Base-by-base conservation (phyloP, 1,140 invertebrate species). In the Leptoteleia sp. region DNA sequence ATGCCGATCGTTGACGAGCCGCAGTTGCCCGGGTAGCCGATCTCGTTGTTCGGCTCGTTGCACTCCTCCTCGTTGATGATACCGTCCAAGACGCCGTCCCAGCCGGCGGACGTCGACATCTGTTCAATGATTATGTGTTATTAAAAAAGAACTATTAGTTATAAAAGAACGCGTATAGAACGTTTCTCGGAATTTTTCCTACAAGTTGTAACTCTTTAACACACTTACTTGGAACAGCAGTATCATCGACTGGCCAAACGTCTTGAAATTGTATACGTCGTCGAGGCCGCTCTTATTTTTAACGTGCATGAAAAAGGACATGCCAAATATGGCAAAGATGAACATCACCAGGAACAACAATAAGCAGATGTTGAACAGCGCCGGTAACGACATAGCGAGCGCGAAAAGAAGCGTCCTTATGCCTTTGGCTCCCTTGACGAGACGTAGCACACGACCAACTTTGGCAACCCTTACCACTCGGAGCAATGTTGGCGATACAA, bases 251-350 rank as follows among this genome's bases (percentile, higher is more conserved):
- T 98, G 95, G 82, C 96, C 95, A 88, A 99, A 99, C n/a, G 98
- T 99, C 89, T 97, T 96, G 90, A 99, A 99, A 90, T 99, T 99
- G 91, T 98, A 99, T 47, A 97, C 96, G 87, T 98, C 96, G 85
- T 99, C 97, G 62, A 99, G 91, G 40, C 97, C 97, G 81, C 94
- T 96, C 84, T 95, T 95, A 84, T 96, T 93, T 88, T 97, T 97
- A 54, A 99, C 97, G 90, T 98, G 95, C 96, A 98, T 98, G 91
- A 99, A 99, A 92, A 99, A 99, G 40, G 97, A 98, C 98, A 99
- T 99, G 68, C 98, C 98, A 89, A 99, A 99, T 84, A 98, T 99
- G 81, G 97, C 97, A 89, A 99, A 99, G 89, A 99, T 99, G 91
- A 99, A 99, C 96, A 99, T 99, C 80, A 99, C 97, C 80, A 99